A percentile compares a stretch with the other conserved stretches of the same genome.
phyloP scores from a whole-genome alignment of 2,797 vertebrate genomes.

The Philypnodon macrostomus region DNA sequence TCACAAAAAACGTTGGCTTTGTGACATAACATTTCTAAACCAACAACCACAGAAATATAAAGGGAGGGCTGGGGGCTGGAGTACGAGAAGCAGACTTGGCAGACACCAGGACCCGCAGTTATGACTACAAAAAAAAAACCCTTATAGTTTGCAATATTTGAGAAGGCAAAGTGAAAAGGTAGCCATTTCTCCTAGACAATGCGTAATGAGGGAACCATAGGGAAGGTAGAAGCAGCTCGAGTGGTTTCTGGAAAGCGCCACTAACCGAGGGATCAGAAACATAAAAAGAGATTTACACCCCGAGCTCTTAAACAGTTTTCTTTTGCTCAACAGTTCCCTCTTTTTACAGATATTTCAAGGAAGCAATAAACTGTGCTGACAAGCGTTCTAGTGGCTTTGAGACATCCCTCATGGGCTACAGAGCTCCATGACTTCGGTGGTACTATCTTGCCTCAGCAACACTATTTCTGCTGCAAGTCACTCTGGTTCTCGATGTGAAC shows the following conservation, averaged over 20 bases:
- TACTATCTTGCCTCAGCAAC: conserved; percentile 25
- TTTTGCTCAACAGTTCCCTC: conserved; percentile 68
- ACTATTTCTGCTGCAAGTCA: conserved; percentile 42
- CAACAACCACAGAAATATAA: conserved; percentile 56
- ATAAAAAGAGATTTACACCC: conserved; percentile 81
- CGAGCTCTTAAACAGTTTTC: conserved; percentile 66
- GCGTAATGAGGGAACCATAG: conserved; percentile 66
- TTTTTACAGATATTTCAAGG: conserved; percentile 77
- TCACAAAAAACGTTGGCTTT: conserved; percentile 58
- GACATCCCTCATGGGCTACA: conserved; percentile 65
- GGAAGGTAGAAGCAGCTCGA: conserved; percentile 58
- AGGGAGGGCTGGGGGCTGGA: conserved; percentile 20
- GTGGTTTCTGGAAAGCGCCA: conserved; percentile 64
- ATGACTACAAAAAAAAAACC: conserved; percentile 62
- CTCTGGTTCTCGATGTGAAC: conserved; percentile 37
- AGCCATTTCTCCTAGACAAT: conserved; percentile 59
- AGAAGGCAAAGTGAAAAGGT: conserved; percentile 70
- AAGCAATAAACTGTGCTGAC: conserved; percentile 75
- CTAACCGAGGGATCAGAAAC: conserved; percentile 68
- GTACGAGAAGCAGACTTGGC: conserved; percentile 65
- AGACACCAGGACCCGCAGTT: conserved; percentile 55
- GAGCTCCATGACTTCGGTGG: conserved; percentile 59
- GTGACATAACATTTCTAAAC: conserved; percentile 54
- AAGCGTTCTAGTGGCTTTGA: conserved; percentile 66
- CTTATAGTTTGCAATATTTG: conserved; percentile 74